Evolutionary conservation across 2,888 invertebrate genomes (phyloP).

Genomic region (Epinotia bilunana): DNA sequence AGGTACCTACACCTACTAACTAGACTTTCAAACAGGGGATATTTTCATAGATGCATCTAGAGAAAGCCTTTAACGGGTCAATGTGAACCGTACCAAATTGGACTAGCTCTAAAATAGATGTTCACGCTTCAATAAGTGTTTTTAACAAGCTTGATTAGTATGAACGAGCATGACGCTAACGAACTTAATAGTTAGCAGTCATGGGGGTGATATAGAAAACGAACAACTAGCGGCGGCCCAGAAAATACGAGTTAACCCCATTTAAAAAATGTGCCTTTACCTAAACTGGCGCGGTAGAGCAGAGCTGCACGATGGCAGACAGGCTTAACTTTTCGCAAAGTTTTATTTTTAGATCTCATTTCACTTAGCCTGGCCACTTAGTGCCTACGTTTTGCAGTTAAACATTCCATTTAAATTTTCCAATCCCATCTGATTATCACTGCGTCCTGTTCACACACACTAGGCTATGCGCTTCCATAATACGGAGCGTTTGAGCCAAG

Average conservation of each 20-base stretch:
- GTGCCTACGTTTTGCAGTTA: too few species aligned
- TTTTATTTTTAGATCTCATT: background rate
- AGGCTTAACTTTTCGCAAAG: background rate
- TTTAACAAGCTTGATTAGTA: background rate
- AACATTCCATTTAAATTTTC: too few species aligned
- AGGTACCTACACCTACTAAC: background rate
- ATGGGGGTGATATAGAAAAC: background rate
- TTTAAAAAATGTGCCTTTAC: too few species aligned
- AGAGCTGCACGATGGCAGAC: background rate
- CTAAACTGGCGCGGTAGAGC: background rate
- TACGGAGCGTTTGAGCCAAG: too few species aligned
- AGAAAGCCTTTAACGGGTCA: background rate
- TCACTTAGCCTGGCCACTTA: too few species aligned
- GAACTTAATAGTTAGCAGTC: background rate
- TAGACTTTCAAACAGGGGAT: background rate
- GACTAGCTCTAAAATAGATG: conserved; percentile 5
- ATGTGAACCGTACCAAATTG: background rate
- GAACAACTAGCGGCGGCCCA: too few species aligned
- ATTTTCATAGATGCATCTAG: background rate
- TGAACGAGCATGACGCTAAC: background rate
- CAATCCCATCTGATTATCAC: too few species aligned
- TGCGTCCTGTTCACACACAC: too few species aligned
- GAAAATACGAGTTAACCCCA: too few species aligned
- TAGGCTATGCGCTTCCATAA: too few species aligned
- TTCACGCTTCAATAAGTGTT: background rate